A percentile compares a stretch with the other conserved stretches of the same genome.
Evolutionary conservation across 2,797 vertebrate genomes (phyloP).

Genomic region (Mormyrus hasselquistii): DNA sequence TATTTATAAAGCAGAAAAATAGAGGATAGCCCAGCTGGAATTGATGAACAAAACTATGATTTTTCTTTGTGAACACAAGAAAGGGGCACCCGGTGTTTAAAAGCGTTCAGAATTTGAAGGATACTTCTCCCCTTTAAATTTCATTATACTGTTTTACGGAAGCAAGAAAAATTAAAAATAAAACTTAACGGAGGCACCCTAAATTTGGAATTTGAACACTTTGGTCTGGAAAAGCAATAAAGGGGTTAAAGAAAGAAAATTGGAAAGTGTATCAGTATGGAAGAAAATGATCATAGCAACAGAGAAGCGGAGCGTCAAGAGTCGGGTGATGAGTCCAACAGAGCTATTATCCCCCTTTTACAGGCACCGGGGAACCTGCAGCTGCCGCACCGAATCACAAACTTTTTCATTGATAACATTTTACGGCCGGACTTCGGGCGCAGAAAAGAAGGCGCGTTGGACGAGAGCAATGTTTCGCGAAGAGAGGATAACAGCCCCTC

Average conservation of each 20-base stretch:
- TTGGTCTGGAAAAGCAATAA: slow-evolving; percentile 53
- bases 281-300: slow-evolving; percentile 78
- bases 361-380: slow-evolving; percentile 78
- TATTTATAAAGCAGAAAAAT: slow-evolving; percentile 41
- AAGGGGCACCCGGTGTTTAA: slow-evolving; percentile 59
- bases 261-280: slow-evolving; percentile 77
- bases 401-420: slow-evolving; percentile 98
- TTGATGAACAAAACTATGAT: slow-evolving; percentile 64
- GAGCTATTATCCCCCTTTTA: slow-evolving; percentile 69
- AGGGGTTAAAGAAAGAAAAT: slow-evolving; percentile 64
- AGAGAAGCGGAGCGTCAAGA: slow-evolving; percentile 70
- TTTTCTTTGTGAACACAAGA: slow-evolving; percentile 62
- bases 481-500: slow-evolving; percentile 64
- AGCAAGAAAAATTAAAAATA: slow-evolving; percentile 2
- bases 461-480: slow-evolving; percentile 53
- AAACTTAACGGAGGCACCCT: slow-evolving; percentile 15
- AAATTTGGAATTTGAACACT: slow-evolving; percentile 48
- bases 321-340: slow-evolving; percentile 69
- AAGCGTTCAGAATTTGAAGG: slow-evolving; percentile 34
- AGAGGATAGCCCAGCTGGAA: slow-evolving; percentile 50
- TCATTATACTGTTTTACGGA: slow-evolving; percentile 20
- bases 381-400: slow-evolving; percentile 86
- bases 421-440: slow-evolving; percentile 88
- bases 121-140: slow-evolving; percentile 25
- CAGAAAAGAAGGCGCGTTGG: slow-evolving; percentile 71